Percentiles rank a stretch among this genome's conserved stretches.
phyloP scores from a whole-genome alignment of 2,797 vertebrate genomes.

The Apodemus agrarius region DNA sequence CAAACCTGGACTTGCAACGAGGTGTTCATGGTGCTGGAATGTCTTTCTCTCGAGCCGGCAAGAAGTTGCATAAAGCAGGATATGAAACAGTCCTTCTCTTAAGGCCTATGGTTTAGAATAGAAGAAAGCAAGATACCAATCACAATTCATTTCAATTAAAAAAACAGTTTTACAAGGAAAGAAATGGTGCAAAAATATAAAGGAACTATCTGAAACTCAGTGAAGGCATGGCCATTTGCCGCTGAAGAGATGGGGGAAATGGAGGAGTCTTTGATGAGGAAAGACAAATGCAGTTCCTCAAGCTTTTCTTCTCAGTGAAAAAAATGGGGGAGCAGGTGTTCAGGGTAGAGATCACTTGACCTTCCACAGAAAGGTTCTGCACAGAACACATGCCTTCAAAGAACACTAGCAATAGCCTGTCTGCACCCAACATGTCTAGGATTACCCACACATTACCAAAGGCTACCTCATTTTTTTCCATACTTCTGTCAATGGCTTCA shows the following conservation, averaged over 20 bases:
- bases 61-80: neutral
- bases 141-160: neutral
- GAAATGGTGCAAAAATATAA: neutral
- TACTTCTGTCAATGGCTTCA: neutral
- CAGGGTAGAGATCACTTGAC: neutral
- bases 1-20: constrained; percentile 39
- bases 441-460: neutral
- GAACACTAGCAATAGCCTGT: neutral
- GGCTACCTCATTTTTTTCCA: neutral
- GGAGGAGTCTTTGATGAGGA: neutral
- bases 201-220: neutral
- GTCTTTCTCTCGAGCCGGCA: neutral
- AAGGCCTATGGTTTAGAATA: neutral
- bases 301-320: neutral
- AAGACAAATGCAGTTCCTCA: neutral
- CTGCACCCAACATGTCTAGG: neutral
- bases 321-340: neutral
- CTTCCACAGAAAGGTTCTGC: neutral
- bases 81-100: neutral
- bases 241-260: neutral
- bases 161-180: neutral
- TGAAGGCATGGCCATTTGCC: neutral
- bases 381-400: neutral
- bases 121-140: neutral
- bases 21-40: neutral